phyloP scores from a whole-genome alignment of 2,797 vertebrate species.

The Sebastes glaucus region DNA sequence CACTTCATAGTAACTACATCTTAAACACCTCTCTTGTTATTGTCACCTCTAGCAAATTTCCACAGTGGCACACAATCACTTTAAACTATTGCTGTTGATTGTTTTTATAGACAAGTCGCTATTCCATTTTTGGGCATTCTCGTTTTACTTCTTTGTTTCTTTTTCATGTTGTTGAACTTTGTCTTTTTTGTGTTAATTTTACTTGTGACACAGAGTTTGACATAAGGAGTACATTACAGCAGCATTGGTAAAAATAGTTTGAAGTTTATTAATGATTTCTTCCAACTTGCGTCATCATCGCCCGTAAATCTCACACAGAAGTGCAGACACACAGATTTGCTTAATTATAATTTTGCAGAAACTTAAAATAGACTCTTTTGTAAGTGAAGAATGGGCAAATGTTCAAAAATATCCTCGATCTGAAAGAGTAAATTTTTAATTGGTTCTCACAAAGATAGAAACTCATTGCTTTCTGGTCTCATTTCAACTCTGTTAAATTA shows the following conservation, averaged over 20 bases:
- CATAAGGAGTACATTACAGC: background rate
- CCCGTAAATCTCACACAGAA: background rate
- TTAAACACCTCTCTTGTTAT: background rate
- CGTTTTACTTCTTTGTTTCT: slow-evolving; percentile 6
- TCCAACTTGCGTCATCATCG: background rate
- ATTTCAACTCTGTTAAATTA: background rate
- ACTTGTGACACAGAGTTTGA: background rate
- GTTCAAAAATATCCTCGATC: background rate
- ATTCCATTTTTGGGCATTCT: slow-evolving; percentile 74
- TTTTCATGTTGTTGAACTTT: slow-evolving; percentile 10
- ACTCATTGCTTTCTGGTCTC: background rate
- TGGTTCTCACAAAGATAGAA: slow-evolving; percentile 2
- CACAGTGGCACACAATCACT: slow-evolving; percentile 80
- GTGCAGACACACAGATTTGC: background rate
- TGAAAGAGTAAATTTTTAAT: background rate
- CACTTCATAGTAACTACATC: background rate
- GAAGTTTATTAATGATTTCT: background rate
- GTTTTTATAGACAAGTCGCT: slow-evolving; percentile 42
- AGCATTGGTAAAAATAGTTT: background rate
- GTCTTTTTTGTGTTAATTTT: background rate
- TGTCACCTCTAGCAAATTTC: slow-evolving; percentile 54
- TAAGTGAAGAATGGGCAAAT: background rate
- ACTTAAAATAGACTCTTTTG: background rate
- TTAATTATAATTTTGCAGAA: slow-evolving; percentile 1
- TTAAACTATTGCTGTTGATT: slow-evolving; percentile 61